Conservation (phyloP, 2,113 vertebrate species). For the Egretta garzetta region DNA sequence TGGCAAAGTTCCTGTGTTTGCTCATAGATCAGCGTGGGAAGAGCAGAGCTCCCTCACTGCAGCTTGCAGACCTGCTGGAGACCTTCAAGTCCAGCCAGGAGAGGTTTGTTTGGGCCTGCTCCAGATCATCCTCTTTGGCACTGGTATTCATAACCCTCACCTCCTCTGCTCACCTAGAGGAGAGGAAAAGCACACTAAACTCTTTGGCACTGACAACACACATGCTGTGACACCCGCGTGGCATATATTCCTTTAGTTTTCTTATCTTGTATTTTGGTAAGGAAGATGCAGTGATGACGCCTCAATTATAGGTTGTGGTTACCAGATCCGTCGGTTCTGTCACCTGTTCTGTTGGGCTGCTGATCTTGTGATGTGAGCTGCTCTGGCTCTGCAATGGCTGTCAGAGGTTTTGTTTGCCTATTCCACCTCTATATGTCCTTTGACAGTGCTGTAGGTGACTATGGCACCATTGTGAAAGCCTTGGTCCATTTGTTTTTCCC, state of each 20-base stretch:
- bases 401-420: neutral
- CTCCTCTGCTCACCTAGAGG: neutral
- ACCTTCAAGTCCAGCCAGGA: neutral
- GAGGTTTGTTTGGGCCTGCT: neutral
- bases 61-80: neutral
- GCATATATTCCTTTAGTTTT: neutral
- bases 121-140: neutral
- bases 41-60: neutral
- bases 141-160: neutral
- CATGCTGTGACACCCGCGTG: rapidly evolving
- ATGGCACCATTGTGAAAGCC: neutral
- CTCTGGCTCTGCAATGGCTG: neutral
- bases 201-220: neutral
- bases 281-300: rapidly evolving
- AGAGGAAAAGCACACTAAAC: neutral
- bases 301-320: neutral
- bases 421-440: neutral
- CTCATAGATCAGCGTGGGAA: neutral
- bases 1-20: rapidly evolving
- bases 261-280: neutral
- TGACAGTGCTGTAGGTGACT: neutral
- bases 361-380: neutral
- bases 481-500: neutral
- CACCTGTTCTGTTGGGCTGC: neutral
- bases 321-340: neutral